phyloP scores from a whole-genome alignment of 2,113 vertebrate species.

The Seriola quinqueradiata region DNA sequence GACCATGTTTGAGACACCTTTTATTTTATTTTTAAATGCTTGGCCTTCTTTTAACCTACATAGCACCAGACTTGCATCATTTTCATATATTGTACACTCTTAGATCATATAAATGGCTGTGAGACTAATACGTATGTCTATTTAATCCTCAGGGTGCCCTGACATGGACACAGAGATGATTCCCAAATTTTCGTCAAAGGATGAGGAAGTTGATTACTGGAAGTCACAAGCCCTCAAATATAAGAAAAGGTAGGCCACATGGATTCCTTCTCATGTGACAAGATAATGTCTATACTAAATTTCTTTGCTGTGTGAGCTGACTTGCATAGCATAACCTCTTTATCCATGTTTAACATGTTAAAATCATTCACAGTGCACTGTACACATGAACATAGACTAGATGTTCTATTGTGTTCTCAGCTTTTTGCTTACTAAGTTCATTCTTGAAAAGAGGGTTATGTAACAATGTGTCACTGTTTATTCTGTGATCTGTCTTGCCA shows the following conservation, averaged over 20 bases:
- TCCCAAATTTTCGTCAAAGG: conserved; percentile 94
- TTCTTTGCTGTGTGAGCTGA: neutral
- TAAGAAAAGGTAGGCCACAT: conserved; percentile 90
- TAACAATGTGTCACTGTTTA: conserved; percentile 10
- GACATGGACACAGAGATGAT: conserved; percentile 98
- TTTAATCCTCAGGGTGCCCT: conserved; percentile 83
- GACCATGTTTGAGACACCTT: neutral
- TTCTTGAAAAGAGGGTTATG: conserved; percentile 10
- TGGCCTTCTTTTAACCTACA: neutral
- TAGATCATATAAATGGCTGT: neutral
- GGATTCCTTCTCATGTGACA: neutral
- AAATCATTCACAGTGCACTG: neutral
- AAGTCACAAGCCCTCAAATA: conserved; percentile 94
- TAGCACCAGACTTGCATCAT: neutral
- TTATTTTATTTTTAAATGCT: neutral
- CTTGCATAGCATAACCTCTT: neutral
- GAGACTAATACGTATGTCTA: neutral
- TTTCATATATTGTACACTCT: neutral
- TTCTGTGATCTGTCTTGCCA: neutral
- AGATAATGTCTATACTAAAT: neutral
- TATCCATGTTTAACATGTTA: neutral
- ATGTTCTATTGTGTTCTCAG: neutral
- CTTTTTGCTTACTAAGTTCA: conserved; percentile 1
- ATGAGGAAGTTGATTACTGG: conserved; percentile 97
- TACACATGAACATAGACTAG: neutral